These are phyloP conservation scores for Pterocles gutturalis DNA, from an alignment of 2,113 vertebrate genomes.

Conservation along the genomic window DNA sequence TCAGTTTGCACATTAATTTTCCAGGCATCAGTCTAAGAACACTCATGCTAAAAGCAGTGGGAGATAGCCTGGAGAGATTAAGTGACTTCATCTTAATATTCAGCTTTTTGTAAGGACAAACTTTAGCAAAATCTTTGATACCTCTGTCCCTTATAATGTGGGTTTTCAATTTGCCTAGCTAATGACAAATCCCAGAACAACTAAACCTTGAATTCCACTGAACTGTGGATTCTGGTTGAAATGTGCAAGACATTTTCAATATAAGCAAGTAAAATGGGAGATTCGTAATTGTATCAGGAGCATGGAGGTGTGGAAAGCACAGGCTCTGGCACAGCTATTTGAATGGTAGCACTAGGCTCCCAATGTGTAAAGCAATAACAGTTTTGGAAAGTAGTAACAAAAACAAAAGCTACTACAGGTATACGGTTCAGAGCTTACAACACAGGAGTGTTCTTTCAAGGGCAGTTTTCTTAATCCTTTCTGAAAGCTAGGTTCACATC, in stretches of 20 bases:
- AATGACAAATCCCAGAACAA: slow-evolving; percentile 23
- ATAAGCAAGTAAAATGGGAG: not conserved
- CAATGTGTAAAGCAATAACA: not conserved
- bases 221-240: not conserved
- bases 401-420: not conserved
- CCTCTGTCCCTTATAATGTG: not conserved
- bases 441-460: not conserved
- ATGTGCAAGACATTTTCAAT: not conserved
- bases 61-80: slow-evolving; percentile 16
- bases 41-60: slow-evolving; percentile 26
- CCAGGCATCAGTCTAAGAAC: slow-evolving; percentile 17
- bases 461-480: not conserved
- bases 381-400: not conserved
- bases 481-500: not conserved
- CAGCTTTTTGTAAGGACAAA: not conserved
- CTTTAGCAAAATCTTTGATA: slow-evolving; percentile 16
- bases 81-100: slow-evolving; percentile 29
- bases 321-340: not conserved
- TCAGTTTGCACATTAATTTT: slow-evolving; percentile 19
- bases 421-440: not conserved
- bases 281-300: not conserved
- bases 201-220: not conserved
- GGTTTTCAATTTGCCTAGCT: not conserved
- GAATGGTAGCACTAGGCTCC: not conserved
- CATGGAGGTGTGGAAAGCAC: not conserved